phyloP scores from a whole-genome alignment of 2,113 vertebrate species.

The Xenus cinereus region DNA sequence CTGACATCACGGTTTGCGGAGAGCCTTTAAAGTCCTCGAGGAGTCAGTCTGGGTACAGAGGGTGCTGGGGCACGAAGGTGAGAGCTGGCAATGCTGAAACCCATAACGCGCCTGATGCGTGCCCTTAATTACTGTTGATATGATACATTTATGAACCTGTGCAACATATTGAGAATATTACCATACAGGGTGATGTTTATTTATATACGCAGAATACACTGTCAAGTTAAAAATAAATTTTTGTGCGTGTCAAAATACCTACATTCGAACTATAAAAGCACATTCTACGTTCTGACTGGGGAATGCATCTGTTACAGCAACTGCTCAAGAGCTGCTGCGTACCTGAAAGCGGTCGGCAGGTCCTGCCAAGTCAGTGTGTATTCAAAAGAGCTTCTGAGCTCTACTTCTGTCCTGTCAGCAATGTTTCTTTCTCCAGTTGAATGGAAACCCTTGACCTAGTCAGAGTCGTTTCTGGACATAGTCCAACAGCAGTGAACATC shows the following conservation, averaged over 20 bases:
- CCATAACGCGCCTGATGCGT: fast-evolving
- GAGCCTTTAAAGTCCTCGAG: neutral
- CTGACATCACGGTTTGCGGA: fast-evolving
- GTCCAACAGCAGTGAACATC: neutral
- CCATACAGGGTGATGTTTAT: neutral
- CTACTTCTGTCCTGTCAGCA: neutral
- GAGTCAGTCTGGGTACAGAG: neutral
- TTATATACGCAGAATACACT: neutral
- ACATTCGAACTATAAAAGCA: neutral
- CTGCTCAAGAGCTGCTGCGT: neutral
- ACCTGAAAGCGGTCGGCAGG: neutral
- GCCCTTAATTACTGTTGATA: neutral
- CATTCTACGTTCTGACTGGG: neutral
- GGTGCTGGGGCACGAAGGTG: fast-evolving
- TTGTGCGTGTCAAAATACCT: neutral
- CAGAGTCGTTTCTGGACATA: neutral
- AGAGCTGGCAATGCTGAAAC: neutral
- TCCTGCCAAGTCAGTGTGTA: neutral
- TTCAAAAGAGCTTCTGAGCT: neutral
- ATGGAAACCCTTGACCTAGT: neutral
- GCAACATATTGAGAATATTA: neutral
- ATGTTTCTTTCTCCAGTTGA: neutral
- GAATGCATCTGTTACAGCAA: neutral
- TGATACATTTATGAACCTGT: fast-evolving
- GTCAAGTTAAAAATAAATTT: neutral